These are phyloP conservation scores for Emydoidea blandingii DNA, from an alignment of 2,797 vertebrate species.

Conservation along the genomic window DNA sequence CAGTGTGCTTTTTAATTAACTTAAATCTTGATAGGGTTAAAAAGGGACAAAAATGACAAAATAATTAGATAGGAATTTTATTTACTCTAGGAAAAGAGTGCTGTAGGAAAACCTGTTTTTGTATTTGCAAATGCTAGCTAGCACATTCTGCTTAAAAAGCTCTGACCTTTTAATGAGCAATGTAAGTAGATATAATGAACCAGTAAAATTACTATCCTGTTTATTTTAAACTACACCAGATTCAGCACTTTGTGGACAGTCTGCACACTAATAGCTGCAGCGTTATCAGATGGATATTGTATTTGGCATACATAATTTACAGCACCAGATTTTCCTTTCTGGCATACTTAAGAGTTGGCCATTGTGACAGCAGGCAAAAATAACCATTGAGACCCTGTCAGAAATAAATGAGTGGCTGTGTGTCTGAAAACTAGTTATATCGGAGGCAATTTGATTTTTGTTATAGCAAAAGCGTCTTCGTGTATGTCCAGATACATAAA, in stretches of 20 bases:
- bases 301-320: rapidly evolving
- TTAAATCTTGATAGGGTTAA: not conserved
- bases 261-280: not conserved
- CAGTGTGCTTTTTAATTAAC: not conserved
- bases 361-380: not conserved
- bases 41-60: not conserved
- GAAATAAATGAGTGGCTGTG: not conserved
- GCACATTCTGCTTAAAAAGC: not conserved
- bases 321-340: not conserved
- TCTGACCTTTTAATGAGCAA: not conserved
- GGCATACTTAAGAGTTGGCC: not conserved
- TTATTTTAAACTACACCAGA: not conserved
- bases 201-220: not conserved
- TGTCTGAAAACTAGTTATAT: not conserved
- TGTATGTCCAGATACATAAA: rapidly evolving
- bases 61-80: not conserved
- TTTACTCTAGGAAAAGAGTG: not conserved
- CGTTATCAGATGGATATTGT: not conserved
- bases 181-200: not conserved
- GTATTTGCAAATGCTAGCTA: not conserved
- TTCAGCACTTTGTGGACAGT: not conserved
- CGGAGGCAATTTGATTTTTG: not conserved
- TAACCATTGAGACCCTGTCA: not conserved
- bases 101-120: not conserved
- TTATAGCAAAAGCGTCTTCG: not conserved